Base-by-base conservation (phyloP, 2,888 invertebrate genomes). In the Linnaemya vulpina region DNA sequence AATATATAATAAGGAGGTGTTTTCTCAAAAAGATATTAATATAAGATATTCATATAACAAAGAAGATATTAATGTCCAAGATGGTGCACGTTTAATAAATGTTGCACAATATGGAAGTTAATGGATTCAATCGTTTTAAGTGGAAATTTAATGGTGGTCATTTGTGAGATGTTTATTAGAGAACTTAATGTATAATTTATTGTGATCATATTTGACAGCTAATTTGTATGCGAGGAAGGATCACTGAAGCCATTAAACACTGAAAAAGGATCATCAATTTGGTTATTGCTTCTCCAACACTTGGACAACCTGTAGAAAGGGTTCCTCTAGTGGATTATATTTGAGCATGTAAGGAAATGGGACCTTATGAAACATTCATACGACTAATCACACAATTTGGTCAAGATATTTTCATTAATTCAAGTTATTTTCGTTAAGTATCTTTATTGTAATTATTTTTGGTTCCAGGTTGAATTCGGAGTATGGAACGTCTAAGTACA, bases 1-100 rank as follows among this genome's bases (percentile, higher is more conserved):
- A 81, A 53, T 53, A 25, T 20, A 62, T 40, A 71, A 81, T 74
- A 70, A 68, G 74, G 46, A 84, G 84, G 71, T 80, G 77, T 73
- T 75, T 74, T 62, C 13, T 71, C 11, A n/a, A 30, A 65, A 58
- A 25, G 46, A 58, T 30, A 30, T 30, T 30, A 30, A 46, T 51
- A 5, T 20, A n/a, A 20, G 22, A 25, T 55, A 62, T 46, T 13
- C 22, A 38, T 76, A 43, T 40, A 70, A 70, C 70, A 82, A 82
- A 82, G 76, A 71, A 63, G 65, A 51, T 5, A 65, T 76, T 40
- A 49, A 40, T 71, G 22, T 77, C 22, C 58, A 83, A 65, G 62
- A 70, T 70, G 81, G 51, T 73, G 71, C 49, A 51, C 65, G 53
- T 51, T 76, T 63, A 49, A 76, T 38, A 30, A 58, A 65, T 65